Evolutionary conservation across 2,888 invertebrate species (phyloP), one percentile per base, ranked within the genome.

Genomic region (Mythimna vitellina): DNA sequence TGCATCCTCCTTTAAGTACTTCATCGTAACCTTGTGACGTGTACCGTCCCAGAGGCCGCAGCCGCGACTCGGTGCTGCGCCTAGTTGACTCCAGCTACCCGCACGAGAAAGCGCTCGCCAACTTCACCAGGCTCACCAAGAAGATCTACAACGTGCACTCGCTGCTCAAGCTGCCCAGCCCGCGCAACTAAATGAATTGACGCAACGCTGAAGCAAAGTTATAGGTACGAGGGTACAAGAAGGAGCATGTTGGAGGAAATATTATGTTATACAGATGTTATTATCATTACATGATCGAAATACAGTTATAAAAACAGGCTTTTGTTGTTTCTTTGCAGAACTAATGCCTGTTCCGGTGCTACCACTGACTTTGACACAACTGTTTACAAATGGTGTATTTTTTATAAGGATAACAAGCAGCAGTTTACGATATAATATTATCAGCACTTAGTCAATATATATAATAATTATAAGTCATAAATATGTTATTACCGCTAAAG

Each of bases 121-220:
- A 93, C 90, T 96, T 95, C 89, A 93, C 94, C 2, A 86, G 94
- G 0, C 92, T 95, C 81, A 93, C 94, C 65, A 93, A 93, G 88
- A 96, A 96, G 89, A 92, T 95, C 20, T 90, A 94, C 74, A 93
- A 90, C 76, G 89, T 95, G 46, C 91, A 93, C 62, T 88, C 91
- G 3, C 77, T 95, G 60, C 77, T 92, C 54, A 93, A 92, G 70
- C 84, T 86, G 67, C 83, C 70, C 54, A 62, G 51, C 29, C 69
- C 70, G 12, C 17, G 20, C 10, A 74, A 54, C n/a, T 78, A 80
- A 20, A 66, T 69, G n/a, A 77, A 70, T n/a, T 67, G 14, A 54
- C 12, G 8, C 29, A 5, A 6, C 20, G 46, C 12, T 12, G 25
- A 2, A 1, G 2, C 25, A 35, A 7, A 7, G 1, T 2, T 38